Evolutionary conservation across 2,797 vertebrate genomes (phyloP).

Genomic region (Limosa lapponica): DNA sequence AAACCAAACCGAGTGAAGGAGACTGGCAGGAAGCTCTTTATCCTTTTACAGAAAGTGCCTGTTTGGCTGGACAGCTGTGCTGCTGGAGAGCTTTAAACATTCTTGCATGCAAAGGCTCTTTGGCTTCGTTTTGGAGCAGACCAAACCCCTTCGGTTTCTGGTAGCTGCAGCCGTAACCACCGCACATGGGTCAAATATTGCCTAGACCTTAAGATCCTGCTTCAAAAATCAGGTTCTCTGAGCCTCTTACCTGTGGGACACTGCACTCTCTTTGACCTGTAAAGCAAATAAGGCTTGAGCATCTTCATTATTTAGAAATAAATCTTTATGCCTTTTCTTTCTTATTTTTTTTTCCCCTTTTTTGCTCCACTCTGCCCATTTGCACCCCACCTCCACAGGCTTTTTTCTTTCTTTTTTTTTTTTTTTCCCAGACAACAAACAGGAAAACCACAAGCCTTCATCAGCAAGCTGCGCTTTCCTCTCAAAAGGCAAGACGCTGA

Average conservation of each 20-base stretch:
- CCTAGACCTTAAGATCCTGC: neutral
- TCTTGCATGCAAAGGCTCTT: constrained; percentile 3
- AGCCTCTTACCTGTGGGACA: neutral
- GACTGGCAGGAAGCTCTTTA: constrained; percentile 60
- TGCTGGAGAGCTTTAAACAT: constrained; percentile 45
- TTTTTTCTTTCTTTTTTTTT: too few species aligned
- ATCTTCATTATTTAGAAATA: neutral
- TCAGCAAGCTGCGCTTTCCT: constrained; percentile 61
- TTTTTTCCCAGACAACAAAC: constrained; percentile 17
- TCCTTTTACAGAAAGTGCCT: constrained; percentile 62
- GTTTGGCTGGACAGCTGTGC: constrained; percentile 35
- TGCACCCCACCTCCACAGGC: neutral
- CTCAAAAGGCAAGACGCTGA: neutral
- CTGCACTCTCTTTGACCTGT: neutral
- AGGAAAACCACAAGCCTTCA: constrained; percentile 69
- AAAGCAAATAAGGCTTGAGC: neutral
- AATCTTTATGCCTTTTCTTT: neutral
- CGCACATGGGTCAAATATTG: neutral
- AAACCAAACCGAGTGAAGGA: constrained; percentile 27
- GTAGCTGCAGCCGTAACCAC: neutral
- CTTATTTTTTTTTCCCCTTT: neutral
- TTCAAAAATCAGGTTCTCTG: neutral
- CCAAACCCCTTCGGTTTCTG: neutral
- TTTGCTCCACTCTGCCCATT: neutral
- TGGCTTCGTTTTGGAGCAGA: constrained; percentile 1